Percentiles rank a stretch among this genome's conserved stretches.
These are phyloP conservation scores for Lates japonicus DNA, from an alignment of 2,797 vertebrate genomes.

Conservation along the genomic window DNA sequence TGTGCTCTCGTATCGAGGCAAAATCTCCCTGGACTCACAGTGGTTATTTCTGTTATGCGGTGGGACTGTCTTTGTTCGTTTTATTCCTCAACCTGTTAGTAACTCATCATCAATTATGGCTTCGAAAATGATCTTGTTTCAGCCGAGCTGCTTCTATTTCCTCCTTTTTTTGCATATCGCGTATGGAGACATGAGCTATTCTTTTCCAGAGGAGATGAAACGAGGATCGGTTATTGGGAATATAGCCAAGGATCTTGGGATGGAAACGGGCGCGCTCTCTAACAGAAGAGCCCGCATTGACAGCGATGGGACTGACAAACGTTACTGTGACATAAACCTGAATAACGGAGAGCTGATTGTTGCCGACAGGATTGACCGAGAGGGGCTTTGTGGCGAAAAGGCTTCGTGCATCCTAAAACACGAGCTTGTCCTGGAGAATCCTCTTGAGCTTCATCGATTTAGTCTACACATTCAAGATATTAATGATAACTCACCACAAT, in stretches of 20 bases:
- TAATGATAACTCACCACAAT: constrained; percentile 77
- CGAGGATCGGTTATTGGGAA: constrained; percentile 67
- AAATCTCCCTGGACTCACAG: rapidly evolving
- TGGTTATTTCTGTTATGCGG: neutral
- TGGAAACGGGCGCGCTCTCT: constrained; percentile 33
- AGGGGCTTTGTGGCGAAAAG: constrained; percentile 75
- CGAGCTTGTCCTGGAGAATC: constrained; percentile 75
- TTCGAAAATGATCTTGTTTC: neutral
- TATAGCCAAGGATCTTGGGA: constrained; percentile 73
- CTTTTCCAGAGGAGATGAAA: constrained; percentile 67
- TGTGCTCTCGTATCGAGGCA: neutral
- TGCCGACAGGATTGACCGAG: constrained; percentile 79
- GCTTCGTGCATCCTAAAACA: constrained; percentile 68
- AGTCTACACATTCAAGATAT: constrained; percentile 75
- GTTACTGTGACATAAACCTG: constrained; percentile 68
- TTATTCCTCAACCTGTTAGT: neutral
- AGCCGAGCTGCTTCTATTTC: neutral
- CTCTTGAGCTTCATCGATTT: constrained; percentile 71
- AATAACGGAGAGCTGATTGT: constrained; percentile 69
- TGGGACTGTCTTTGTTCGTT: neutral
- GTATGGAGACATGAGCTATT: constrained; percentile 68
- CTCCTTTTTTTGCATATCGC: neutral
- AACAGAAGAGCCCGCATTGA: constrained; percentile 62
- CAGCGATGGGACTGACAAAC: constrained; percentile 32
- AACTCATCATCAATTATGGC: neutral